Percentiles rank a stretch among this genome's conserved stretches.
These are phyloP conservation scores for Platysteira castanea DNA, from an alignment of 2,113 vertebrate species.

Conservation along the genomic window DNA sequence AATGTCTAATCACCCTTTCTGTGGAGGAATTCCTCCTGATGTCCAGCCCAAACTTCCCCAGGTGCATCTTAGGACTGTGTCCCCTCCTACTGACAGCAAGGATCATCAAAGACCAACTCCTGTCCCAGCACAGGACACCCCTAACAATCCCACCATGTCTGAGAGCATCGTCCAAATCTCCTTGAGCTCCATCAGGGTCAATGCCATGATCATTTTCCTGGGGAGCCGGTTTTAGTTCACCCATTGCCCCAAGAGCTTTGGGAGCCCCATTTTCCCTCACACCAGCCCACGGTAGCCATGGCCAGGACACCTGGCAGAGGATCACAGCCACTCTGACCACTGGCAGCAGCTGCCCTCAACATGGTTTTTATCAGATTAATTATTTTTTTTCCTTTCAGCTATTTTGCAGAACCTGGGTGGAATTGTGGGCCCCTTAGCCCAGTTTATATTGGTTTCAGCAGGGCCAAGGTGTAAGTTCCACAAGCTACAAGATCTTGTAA, in stretches of 20 bases:
- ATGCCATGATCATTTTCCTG: not conserved
- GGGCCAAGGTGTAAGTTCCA: not conserved
- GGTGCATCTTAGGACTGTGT: not conserved
- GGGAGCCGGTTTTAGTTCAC: not conserved
- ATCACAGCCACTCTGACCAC: not conserved
- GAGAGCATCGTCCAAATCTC: not conserved
- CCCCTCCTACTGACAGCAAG: not conserved
- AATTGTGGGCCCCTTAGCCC: fast-evolving
- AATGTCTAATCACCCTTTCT: not conserved
- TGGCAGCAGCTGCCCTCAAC: fast-evolving
- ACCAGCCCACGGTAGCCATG: not conserved
- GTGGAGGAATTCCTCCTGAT: not conserved
- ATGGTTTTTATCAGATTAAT: fast-evolving
- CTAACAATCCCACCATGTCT: not conserved
- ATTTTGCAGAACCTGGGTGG: not conserved
- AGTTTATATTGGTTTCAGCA: not conserved
- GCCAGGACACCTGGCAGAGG: fast-evolving
- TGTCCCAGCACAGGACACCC: not conserved
- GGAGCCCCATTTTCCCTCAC: not conserved
- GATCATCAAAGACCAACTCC: not conserved
- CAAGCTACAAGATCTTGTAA: not conserved
- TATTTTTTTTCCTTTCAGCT: too few relatives aligned
- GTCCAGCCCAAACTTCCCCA: not conserved
- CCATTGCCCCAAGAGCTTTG: not conserved
- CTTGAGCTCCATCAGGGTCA: fast-evolving